Conservation (phyloP, 2,888 invertebrate genomes). For the Rhagium mordax region DNA sequence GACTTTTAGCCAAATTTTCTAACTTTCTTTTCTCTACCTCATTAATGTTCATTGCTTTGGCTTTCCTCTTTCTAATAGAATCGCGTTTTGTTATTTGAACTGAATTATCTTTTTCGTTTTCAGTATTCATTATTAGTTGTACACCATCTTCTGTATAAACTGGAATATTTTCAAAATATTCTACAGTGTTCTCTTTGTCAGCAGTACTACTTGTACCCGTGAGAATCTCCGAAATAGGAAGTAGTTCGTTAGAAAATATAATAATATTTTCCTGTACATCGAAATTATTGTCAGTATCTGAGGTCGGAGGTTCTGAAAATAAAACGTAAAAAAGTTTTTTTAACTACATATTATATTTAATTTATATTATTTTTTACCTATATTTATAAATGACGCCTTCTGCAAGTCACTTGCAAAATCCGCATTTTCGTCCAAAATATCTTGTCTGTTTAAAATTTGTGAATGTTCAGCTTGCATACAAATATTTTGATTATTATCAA, state of each 20-base stretch:
- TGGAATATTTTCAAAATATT: no score
- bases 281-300: background rate
- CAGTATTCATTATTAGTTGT: background rate
- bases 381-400: background rate
- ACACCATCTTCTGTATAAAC: no score
- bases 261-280: background rate
- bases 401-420: no score
- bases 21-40: background rate
- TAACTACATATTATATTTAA: background rate
- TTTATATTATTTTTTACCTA: background rate
- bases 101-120: constrained; percentile 1
- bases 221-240: background rate
- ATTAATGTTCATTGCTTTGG: background rate
- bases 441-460: no score
- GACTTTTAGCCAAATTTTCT: background rate
- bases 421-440: no score
- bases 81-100: background rate
- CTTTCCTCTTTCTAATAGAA: background rate
- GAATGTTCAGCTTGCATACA: no score
- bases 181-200: background rate
- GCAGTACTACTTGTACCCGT: background rate
- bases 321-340: background rate
- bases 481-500: no score
- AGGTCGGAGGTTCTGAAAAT: background rate
- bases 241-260: background rate